Evolutionary conservation across 2,888 invertebrate species (phyloP).

Genomic region (Rutpela maculata): DNA sequence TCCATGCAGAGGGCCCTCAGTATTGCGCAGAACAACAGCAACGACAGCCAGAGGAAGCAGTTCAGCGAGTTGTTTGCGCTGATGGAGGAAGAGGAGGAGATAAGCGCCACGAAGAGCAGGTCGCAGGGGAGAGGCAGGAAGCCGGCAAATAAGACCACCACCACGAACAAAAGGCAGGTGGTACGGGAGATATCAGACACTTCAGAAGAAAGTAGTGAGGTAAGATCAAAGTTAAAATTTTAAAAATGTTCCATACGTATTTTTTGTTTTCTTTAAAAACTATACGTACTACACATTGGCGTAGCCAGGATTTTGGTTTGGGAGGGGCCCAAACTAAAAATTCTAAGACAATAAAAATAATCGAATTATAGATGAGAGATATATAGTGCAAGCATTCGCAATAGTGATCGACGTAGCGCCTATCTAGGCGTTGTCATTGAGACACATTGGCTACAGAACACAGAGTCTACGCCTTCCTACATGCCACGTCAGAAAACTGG

Average conservation of each 20-base stretch:
- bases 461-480: no score
- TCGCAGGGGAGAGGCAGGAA: slow-evolving; percentile 77
- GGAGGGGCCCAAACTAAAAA: no score
- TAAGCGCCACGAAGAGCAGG: slow-evolving; percentile 77
- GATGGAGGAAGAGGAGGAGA: slow-evolving; percentile 90
- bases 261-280: no score
- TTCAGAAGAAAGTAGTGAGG: slow-evolving; percentile 88
- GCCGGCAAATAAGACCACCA: slow-evolving; percentile 66
- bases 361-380: no score
- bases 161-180: slow-evolving; percentile 62
- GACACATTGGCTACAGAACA: no score
- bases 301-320: no score
- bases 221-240: slow-evolving; percentile 65
- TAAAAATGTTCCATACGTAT: not conserved
- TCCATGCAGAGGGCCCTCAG: slow-evolving; percentile 94
- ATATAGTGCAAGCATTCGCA: no score
- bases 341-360: no score
- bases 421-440: no score
- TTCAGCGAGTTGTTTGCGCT: slow-evolving; percentile 93
- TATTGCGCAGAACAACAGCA: slow-evolving; percentile 87
- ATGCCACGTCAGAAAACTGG: no score
- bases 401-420: no score
- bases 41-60: slow-evolving; percentile 92
- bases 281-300: no score
- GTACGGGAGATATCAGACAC: slow-evolving; percentile 79